Base-by-base conservation (phyloP, 2,888 invertebrate genomes). In the Amiota mariae region DNA sequence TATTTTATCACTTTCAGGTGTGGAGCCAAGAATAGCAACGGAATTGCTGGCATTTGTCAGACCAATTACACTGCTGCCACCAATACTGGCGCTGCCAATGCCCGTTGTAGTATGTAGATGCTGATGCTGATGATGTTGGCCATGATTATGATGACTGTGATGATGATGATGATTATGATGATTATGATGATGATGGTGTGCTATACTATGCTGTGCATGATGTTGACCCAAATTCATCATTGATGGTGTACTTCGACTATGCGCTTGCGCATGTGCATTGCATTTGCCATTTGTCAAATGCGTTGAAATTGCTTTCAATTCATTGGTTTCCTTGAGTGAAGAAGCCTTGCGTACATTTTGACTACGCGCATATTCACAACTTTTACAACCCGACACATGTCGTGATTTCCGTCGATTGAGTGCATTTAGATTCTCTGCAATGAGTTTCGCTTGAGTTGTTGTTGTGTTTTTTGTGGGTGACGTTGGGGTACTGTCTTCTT, bases 1-100 rank as follows among this genome's bases (percentile, higher is more conserved):
- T 88, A 90, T 90, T 80, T 89, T 89, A 87, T 90, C 90, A 87
- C 88, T 89, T 80, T 89, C 89, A 72, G 82, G 78, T 67, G 78
- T 67, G 61, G 74, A 73, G 36, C 76, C n/a, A 13, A 64, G 12
- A 78, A 75, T 67, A 67, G 73, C 72, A 67, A 73, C 72, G 75
- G 71, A 12, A 71, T 78, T 76, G 64, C 18, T 20, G 59, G 20
- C 59, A 59, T 20, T 59, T 10, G 15, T 20, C 8, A 81, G 74
- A 48, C 77, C 74, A 68, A 84, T 82, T 4, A 86, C 75, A 71
- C 85, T 79, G 64, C 81, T 84, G 71, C 82, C 81, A 20, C 84
- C 87, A 70, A 82, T 79, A 72, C 80, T 81, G 74, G 80, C 80
- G 75, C 78, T 79, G 73, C 82, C 78, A 73, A 81, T 80, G 72